Evolutionary conservation across 2,888 invertebrate genomes (phyloP).

Genomic region (Urechis unicinctus): DNA sequence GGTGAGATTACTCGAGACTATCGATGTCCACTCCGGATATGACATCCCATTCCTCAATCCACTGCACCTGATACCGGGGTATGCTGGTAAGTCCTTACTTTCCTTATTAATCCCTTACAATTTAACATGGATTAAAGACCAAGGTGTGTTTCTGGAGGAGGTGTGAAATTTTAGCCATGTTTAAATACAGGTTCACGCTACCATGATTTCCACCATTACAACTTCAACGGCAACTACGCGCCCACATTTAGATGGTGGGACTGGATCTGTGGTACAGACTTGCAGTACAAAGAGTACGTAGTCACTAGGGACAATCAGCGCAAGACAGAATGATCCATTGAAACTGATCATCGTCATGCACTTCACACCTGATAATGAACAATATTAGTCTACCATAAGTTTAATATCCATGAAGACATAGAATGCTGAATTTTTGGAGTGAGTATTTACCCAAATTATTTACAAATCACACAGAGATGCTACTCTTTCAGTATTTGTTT

Average conservation of each 20-base stretch:
- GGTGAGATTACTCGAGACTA: conserved; percentile 36
- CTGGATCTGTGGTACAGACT: conserved; percentile 35
- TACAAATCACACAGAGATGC: too few relatives aligned
- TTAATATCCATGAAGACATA: too few relatives aligned
- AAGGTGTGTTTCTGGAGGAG: too few relatives aligned
- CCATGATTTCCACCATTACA: conserved; percentile 44
- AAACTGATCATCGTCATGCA: too few relatives aligned
- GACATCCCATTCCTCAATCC: conserved; percentile 37
- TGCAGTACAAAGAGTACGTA: conserved; percentile 30
- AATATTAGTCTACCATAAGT: too few relatives aligned
- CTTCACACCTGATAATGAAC: too few relatives aligned
- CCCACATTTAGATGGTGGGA: conserved; percentile 44
- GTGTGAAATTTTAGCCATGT: neutral
- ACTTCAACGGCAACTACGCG: conserved; percentile 40
- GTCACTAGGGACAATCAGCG: too few relatives aligned
- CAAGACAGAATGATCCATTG: too few relatives aligned
- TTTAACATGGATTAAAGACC: neutral
- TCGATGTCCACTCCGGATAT: conserved; percentile 43
- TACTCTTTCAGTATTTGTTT: too few relatives aligned
- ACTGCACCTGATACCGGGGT: conserved; percentile 38
- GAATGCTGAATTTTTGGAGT: too few relatives aligned
- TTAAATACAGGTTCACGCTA: conserved; percentile 30
- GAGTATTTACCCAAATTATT: too few relatives aligned
- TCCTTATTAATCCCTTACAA: neutral
- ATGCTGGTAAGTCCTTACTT: conserved; percentile 28